phyloP scores from a whole-genome alignment of 2,113 vertebrate species.

The Vombatus ursinus region DNA sequence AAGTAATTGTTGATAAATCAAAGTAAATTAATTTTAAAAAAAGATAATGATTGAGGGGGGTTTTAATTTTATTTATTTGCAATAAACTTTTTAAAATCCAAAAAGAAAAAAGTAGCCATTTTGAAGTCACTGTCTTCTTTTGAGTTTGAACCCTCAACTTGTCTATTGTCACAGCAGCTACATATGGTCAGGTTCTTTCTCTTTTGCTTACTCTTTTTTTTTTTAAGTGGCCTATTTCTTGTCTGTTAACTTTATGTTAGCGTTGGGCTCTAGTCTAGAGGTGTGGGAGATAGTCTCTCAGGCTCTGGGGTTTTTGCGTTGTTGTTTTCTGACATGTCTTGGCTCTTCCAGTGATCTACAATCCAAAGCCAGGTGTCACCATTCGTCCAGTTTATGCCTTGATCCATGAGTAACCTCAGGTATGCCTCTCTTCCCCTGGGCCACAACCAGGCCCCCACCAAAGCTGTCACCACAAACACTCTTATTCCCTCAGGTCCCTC shows the following conservation, averaged over 20 bases:
- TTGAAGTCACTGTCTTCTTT: not conserved
- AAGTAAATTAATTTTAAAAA: no score
- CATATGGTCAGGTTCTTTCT: not conserved
- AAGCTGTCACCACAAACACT: not conserved
- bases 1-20: no score
- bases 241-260: no score
- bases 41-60: no score
- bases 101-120: no score
- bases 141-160: not conserved
- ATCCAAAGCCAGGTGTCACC: no score
- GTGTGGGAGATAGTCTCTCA: not conserved
- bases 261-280: no score
- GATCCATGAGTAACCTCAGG: not conserved
- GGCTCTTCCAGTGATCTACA: not conserved
- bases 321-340: not conserved
- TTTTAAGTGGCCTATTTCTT: no score
- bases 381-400: not conserved
- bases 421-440: not conserved
- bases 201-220: not conserved
- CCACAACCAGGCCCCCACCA: not conserved
- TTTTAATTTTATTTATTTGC: no score
- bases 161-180: not conserved
- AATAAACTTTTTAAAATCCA: no score
- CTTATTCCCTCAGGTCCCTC: not conserved
- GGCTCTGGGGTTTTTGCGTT: no score